Base-by-base conservation (phyloP, 2,797 vertebrate species). In the Avahi laniger region DNA sequence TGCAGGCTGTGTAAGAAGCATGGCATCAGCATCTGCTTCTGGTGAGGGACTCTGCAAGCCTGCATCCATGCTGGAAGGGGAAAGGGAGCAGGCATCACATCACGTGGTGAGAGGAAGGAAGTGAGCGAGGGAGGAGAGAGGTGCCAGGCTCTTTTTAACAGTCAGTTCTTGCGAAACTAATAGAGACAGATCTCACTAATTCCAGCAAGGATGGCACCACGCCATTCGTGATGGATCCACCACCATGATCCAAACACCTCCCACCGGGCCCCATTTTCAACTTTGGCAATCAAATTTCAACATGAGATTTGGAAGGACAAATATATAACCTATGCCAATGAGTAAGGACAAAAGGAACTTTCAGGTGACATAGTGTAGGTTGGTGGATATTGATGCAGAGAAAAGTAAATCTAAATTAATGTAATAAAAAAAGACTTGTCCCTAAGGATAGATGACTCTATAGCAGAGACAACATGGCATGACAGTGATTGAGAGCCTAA, bases 301-400 rank as follows among this genome's bases (percentile, higher is more conserved):
- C 57, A n/a, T 20, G 33, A 65, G 33, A 65, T 9, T 65, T n/a
- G 63, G 17, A n/a, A 7, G 63, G 33, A n/a, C 17, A 67, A 35
- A 35, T n/a, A 67, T n/a, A 65, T 14, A 20, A n/a, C 17, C 2
- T 67, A 67, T 35, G 63, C 33, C 33, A 67, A 9, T 35, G 17
- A 35, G 33, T 67, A 65, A 38, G 28, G n/a, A 48, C 1, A 87
- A 78, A 61, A 59, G 3, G 4, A 4, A 20, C 9, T 33, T 78
- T 4, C 7, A 9, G 14, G 4, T 4, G 17, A 18, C 28, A 0
- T n/a, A 12, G 10, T 46, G 18, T 46, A 18, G 10, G 0, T 46
- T 63, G 17, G 1, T 46, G 18, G 9, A 20, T 30, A 57, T 17
- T 54, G 48, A 54, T 43, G 7, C 4, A 11, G n/a, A 89, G 3